These are phyloP conservation scores for Limulus polyphemus DNA, from an alignment of 2,888 invertebrate genomes.

Conservation along the genomic window DNA sequence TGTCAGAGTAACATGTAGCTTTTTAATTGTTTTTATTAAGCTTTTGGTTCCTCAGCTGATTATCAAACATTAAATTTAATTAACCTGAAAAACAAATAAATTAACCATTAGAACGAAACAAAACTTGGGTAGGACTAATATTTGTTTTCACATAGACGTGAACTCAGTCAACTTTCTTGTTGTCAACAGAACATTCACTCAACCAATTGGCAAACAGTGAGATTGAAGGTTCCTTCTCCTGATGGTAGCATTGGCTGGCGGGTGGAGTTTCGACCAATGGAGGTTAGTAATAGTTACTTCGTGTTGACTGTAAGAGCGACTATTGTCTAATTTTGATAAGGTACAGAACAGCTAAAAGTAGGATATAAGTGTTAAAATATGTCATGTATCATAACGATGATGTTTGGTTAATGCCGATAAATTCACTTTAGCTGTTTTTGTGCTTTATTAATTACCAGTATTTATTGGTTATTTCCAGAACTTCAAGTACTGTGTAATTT, in stretches of 20 bases:
- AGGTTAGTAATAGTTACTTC: conserved; percentile 38
- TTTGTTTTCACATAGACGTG: not conserved
- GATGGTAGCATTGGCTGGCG: conserved; percentile 96
- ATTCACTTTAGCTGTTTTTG: no score
- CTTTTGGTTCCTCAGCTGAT: not conserved
- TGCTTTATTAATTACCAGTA: no score
- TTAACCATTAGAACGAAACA: not conserved
- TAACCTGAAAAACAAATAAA: not conserved
- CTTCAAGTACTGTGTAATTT: no score
- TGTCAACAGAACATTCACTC: conserved; percentile 80
- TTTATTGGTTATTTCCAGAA: no score
- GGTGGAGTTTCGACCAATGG: conserved; percentile 97
- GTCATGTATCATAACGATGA: no score
- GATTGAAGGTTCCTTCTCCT: conserved; percentile 88
- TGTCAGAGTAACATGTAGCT: no score
- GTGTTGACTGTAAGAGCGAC: no score
- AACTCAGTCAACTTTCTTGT: conserved; percentile 9
- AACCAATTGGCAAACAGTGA: conserved; percentile 99
- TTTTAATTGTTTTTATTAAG: no score
- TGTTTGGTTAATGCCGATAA: no score
- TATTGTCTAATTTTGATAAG: no score
- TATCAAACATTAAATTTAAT: not conserved
- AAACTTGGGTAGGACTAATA: not conserved
- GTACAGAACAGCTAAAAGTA: no score
- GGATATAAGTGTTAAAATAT: no score